Evolutionary conservation across 2,888 invertebrate genomes (phyloP).

Genomic region (Proisotoma minuta): DNA sequence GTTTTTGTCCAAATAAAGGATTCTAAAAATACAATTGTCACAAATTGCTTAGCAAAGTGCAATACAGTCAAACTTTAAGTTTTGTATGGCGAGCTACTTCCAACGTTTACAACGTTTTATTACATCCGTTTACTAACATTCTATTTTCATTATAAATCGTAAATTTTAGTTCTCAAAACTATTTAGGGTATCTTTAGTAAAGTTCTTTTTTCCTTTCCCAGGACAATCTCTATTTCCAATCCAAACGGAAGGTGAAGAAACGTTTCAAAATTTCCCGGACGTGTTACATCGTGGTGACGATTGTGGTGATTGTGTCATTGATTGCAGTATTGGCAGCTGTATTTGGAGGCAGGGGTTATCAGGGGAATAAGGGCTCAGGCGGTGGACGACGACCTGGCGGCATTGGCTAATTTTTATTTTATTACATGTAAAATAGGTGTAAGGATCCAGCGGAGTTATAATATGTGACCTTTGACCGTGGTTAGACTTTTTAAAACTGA

Average conservation of each 20-base stretch:
- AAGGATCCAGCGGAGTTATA: too few relatives aligned
- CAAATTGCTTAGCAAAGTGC: too few relatives aligned
- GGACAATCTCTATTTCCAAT: constrained; percentile 36
- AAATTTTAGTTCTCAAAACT: background rate
- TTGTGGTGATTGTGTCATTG: constrained; percentile 22
- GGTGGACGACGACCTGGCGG: constrained; percentile 8
- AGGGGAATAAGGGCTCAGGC: constrained; percentile 14
- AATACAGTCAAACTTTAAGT: too few relatives aligned
- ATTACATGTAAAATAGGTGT: too few relatives aligned
- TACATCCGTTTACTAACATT: too few relatives aligned
- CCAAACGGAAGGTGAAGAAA: constrained; percentile 18
- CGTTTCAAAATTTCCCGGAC: constrained; percentile 34
- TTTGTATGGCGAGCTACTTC: too few relatives aligned
- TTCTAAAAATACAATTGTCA: too few relatives aligned
- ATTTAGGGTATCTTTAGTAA: background rate
- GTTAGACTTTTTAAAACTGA: too few relatives aligned
- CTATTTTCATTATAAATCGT: constrained; percentile 14
- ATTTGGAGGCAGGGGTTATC: constrained; percentile 35
- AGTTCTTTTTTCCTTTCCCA: background rate
- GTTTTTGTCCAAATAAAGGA: too few relatives aligned
- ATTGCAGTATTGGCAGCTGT: constrained; percentile 28
- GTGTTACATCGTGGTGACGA: constrained; percentile 30
- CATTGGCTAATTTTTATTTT: too few relatives aligned
- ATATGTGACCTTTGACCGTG: too few relatives aligned
- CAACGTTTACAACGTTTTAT: too few relatives aligned